Evolutionary conservation across 2,797 vertebrate genomes (phyloP), one percentile per base, ranked within the genome.

Genomic region (Amblyopsis hoosieri): DNA sequence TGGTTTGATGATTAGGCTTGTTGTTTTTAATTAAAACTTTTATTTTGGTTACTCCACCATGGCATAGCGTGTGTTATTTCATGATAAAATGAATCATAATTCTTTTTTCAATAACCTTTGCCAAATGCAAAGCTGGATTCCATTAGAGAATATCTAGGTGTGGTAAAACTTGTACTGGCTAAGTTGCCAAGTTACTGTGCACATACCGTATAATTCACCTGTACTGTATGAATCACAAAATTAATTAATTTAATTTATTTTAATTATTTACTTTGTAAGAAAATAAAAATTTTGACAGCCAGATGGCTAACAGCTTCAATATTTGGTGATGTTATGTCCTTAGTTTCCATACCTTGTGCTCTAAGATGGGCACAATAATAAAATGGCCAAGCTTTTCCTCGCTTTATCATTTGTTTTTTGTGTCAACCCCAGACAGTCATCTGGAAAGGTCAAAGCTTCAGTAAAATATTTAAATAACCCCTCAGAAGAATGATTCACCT

Each of bases 381-480:
- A 90, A 90, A 87, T 81, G 75, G 75, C 81, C 71, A 47, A 71
- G 57, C 74, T 75, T 84, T 53, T 81, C 84, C 69, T 79, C 60
- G 66, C 80, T 86, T 90, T 85, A 88, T 92, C 89, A 85, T 82
- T 74, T 71, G 74, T 64, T 77, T 79, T 91, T 90, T 86, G 81
- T 87, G 85, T 91, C 89, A 80, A 86, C 87, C 59, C 67, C 65
- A 90, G 87, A 87, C 78, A 81, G 82, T 85, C 83, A 86, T 82
- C 83, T 78, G 82, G 78, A 93, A 92, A 93, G 92, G 92, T 93
- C 91, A 91, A 57, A 81, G 79, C 88, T 84, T 72, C 67, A 52
- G 84, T 87, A 86, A 91, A 91, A 91, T 85, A 91, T 90, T 88
- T 86, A 89, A 90, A 91, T 89, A 88, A 85, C 23, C 72, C 45